phyloP scores from a whole-genome alignment of 2,797 vertebrate genomes.

The Gobio occitaniae region DNA sequence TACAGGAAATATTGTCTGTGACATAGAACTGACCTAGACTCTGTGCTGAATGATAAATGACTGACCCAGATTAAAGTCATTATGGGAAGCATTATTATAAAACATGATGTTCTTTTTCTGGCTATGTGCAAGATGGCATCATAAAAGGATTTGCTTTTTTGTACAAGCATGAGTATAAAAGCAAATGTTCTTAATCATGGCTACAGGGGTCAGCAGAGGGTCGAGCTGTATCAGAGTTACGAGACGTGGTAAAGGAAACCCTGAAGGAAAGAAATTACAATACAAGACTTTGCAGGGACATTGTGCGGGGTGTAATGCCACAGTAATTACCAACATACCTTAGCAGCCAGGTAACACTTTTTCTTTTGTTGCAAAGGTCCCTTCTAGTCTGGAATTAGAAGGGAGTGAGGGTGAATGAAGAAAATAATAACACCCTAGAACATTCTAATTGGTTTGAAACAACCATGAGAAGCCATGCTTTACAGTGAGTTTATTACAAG shows the following conservation, averaged over 20 bases:
- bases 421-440: constrained; percentile 44
- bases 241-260: constrained; percentile 83
- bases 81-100: constrained; percentile 33
- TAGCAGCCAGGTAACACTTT: constrained; percentile 75
- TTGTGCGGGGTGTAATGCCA: constrained; percentile 79
- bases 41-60: constrained; percentile 24
- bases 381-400: constrained; percentile 73
- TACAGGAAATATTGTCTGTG: constrained; percentile 40
- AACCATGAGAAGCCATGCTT: not conserved
- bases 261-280: constrained; percentile 81
- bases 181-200: constrained; percentile 79
- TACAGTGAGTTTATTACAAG: not conserved
- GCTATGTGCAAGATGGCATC: constrained; percentile 13
- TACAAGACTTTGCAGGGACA: constrained; percentile 75
- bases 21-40: constrained; percentile 15
- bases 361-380: constrained; percentile 73
- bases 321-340: constrained; percentile 84
- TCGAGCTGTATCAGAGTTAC: constrained; percentile 75
- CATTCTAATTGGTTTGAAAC: not conserved
- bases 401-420: constrained; percentile 61
- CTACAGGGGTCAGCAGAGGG: constrained; percentile 81
- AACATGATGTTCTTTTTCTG: constrained; percentile 23
- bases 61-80: constrained; percentile 42
- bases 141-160: constrained; percentile 31
- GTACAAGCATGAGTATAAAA: constrained; percentile 15